phyloP scores from a whole-genome alignment of 2,888 invertebrate species.

The Sminthurides aquaticus region DNA sequence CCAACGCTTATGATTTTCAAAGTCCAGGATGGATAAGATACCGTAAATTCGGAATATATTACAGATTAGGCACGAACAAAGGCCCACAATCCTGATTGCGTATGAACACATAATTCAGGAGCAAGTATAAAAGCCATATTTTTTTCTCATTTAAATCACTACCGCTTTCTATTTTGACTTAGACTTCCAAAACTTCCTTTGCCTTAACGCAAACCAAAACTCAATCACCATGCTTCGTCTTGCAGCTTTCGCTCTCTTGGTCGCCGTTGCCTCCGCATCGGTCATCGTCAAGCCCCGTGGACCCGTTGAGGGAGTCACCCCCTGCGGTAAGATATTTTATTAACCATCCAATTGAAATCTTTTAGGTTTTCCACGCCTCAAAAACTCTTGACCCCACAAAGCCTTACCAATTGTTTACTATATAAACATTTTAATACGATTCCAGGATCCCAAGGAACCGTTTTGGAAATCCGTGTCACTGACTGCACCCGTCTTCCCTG shows the following conservation, averaged over 20 bases:
- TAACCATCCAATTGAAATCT: too few relatives aligned
- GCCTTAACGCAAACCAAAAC: background rate
- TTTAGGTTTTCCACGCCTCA: background rate
- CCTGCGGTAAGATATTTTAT: background rate
- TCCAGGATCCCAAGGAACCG: background rate
- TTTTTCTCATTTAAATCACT: too few relatives aligned
- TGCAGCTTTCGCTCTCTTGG: background rate
- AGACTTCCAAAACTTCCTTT: too few relatives aligned
- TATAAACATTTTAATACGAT: background rate
- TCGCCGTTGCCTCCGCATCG: background rate
- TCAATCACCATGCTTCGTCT: background rate
- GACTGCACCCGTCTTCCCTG: background rate
- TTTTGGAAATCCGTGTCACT: background rate
- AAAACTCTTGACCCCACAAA: background rate
- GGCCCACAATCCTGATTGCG: too few relatives aligned
- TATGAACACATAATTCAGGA: too few relatives aligned
- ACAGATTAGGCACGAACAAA: too few relatives aligned
- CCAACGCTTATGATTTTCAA: too few relatives aligned
- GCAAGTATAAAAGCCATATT: too few relatives aligned
- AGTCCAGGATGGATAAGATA: too few relatives aligned
- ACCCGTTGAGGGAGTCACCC: background rate
- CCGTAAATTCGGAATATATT: too few relatives aligned
- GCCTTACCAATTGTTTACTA: background rate
- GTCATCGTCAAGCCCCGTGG: background rate
- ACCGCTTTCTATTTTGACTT: too few relatives aligned